phyloP scores from a whole-genome alignment of 2,888 invertebrate genomes.

The Coelopa pilipes region DNA sequence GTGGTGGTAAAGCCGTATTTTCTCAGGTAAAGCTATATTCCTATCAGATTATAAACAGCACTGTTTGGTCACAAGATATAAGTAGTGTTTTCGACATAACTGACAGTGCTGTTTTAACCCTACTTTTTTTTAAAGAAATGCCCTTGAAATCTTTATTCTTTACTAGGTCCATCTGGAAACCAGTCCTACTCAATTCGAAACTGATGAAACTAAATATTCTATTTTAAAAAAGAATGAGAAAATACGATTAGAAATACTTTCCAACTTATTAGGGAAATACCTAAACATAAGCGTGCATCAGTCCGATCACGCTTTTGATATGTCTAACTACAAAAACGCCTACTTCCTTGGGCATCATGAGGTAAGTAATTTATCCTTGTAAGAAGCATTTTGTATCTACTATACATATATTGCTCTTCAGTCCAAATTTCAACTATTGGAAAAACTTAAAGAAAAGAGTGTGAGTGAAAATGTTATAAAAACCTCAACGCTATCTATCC shows the following conservation, averaged over 20 bases:
- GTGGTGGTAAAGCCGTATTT: constrained; percentile 80
- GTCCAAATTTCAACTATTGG: constrained; percentile 79
- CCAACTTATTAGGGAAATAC: constrained; percentile 78
- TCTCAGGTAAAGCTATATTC: constrained; percentile 73
- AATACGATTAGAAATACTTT: constrained; percentile 81
- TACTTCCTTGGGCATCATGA: constrained; percentile 84
- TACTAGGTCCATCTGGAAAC: constrained; percentile 84
- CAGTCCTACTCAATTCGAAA: constrained; percentile 76
- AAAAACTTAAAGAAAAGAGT: constrained; percentile 70
- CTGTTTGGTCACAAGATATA: too few species aligned
- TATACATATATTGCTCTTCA: constrained; percentile 59
- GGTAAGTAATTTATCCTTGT: constrained; percentile 66
- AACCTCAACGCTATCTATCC: constrained; percentile 72
- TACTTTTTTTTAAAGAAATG: too few species aligned
- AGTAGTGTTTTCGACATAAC: too few species aligned
- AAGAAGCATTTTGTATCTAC: neutral
- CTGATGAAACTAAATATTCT: constrained; percentile 71
- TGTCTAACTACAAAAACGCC: constrained; percentile 70
- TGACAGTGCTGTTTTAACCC: neutral
- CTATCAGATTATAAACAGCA: neutral
- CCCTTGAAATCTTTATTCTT: neutral
- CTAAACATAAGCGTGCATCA: constrained; percentile 66
- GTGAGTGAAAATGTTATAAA: constrained; percentile 69
- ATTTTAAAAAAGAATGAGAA: constrained; percentile 73
- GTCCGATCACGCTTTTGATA: constrained; percentile 55